phyloP scores from a whole-genome alignment of 1,140 invertebrate species.

The Caenorhabditis latens region DNA sequence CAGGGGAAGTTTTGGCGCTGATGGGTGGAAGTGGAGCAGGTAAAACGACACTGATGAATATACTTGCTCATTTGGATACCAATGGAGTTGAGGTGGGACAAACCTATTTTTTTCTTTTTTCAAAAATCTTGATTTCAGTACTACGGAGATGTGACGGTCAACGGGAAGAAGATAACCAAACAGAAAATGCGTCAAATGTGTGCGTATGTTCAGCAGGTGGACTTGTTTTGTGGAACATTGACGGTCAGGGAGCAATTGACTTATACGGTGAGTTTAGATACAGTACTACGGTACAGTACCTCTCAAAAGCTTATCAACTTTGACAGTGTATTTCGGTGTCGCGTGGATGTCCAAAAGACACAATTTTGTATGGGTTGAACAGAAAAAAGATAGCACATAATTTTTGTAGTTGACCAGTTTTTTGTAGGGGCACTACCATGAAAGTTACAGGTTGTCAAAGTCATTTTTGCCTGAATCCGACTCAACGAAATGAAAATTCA shows the following conservation, averaged over 20 bases:
- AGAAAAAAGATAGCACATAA: no score
- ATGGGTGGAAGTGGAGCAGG: constrained; percentile 92
- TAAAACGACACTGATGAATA: constrained; percentile 92
- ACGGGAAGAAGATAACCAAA: constrained; percentile 65
- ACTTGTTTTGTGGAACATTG: constrained; percentile 80
- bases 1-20: constrained; percentile 89
- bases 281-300: no score
- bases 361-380: no score
- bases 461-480: no score
- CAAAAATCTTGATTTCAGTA: not conserved
- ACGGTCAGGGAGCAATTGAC: constrained; percentile 80
- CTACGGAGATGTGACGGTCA: constrained; percentile 73
- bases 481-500: no score
- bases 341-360: no score
- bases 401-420: no score
- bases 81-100: constrained; percentile 52
- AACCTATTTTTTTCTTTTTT: no score
- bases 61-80: constrained; percentile 81
- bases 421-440: no score
- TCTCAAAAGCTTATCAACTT: no score
- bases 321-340: no score
- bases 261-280: constrained; percentile 65
- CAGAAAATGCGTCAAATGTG: constrained; percentile 71
- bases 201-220: constrained; percentile 81
- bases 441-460: no score